Base-by-base conservation (phyloP, 92 coral and sea anemone species). In the Phenganax subtilis region DNA sequence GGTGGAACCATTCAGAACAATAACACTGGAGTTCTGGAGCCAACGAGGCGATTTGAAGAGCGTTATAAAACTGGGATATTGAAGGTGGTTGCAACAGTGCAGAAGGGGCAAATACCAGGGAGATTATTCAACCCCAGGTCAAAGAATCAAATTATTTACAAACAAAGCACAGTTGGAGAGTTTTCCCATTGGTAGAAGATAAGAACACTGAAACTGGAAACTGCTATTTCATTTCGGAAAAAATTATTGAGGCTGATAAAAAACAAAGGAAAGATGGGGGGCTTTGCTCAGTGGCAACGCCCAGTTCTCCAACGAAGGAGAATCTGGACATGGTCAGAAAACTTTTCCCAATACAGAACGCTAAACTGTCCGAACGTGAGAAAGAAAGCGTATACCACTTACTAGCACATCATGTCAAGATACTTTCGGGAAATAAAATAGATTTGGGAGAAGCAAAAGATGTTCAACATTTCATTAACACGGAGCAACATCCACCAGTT, bases 401-500 rank as follows among this genome's bases (percentile, higher is more conserved):
- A 31, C 63, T 82, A 6, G 76, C 80, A 11, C 59, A 17, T 9
- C 81, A 81, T 82, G 72, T 59, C 6, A 29, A 14, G 20, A 68
- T 84, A 30, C 47, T 81, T 57, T 86, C 86, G 1, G 66, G 55
- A 29, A 82, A 83, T 11, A 81, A 85, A 58, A 56, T 65, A 61
- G 89, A 83, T 28, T 72, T 68, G 55, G 86, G 82, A 11, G 53
- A 75, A 10, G 86, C 86, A 9, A 86, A 53, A 57, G 87, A 67
- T 2, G 83, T 66, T 9, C n/a, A 76, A 78, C 84, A 85, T 37
- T 60, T 70, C 75, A 84, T 87, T n/a, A 31, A 87, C 83, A 84
- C 87, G 7, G 88, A 77, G 0, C 10, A 60, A 8, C 70, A 77
- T 14, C 62, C 62, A 4, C 90, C 88, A 55, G 72, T 85, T 9